Percentiles rank a stretch among this genome's conserved stretches.
These are phyloP conservation scores for Mungos mungo DNA, from an alignment of 2,113 vertebrate genomes.

Conservation along the genomic window DNA sequence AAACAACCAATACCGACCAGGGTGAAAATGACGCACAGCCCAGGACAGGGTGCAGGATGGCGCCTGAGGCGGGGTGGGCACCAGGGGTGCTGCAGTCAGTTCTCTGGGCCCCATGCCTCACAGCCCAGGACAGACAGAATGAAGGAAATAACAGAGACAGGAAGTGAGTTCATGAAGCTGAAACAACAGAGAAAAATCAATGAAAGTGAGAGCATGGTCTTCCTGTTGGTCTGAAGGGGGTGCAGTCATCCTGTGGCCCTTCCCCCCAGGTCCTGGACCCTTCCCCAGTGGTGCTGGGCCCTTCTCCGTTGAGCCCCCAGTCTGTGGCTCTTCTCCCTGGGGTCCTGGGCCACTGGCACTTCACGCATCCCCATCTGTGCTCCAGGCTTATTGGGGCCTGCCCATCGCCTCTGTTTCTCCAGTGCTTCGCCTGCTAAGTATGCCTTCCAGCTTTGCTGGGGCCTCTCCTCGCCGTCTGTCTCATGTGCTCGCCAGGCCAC, in stretches of 20 bases:
- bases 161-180: background rate
- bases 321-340: background rate
- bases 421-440: background rate
- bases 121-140: background rate
- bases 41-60: background rate
- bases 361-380: too few species aligned
- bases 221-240: background rate
- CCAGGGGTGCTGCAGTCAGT: background rate
- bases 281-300: background rate
- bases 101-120: background rate
- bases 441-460: background rate
- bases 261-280: too few species aligned
- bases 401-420: rapidly evolving
- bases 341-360: background rate
- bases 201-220: background rate
- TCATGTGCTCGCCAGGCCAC: background rate
- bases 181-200: background rate
- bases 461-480: background rate
- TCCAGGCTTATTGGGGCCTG: background rate
- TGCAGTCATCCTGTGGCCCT: background rate
- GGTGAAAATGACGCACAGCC: background rate
- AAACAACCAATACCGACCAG: background rate
- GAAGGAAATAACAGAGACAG: background rate
- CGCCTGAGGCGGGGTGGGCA: background rate
- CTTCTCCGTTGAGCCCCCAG: background rate